phyloP scores from a whole-genome alignment of 1,140 invertebrate species.

The Drosophila rhopaloa region DNA sequence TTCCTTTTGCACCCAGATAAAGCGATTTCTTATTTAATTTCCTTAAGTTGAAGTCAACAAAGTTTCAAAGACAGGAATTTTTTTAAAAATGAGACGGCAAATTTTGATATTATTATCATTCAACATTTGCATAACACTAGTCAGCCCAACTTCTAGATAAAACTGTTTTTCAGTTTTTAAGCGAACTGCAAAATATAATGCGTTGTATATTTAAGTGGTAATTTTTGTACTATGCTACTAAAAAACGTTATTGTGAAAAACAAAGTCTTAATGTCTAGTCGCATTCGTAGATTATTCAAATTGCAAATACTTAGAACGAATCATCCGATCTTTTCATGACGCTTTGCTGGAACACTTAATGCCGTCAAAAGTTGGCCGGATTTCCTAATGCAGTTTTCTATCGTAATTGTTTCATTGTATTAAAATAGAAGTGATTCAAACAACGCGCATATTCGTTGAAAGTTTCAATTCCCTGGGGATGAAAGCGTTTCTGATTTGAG shows the following conservation, averaged over 20 bases:
- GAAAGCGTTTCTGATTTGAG: not conserved
- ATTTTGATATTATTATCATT: slow-evolving; percentile 21
- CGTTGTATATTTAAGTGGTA: no score
- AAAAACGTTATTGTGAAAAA: not conserved
- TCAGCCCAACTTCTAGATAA: not conserved
- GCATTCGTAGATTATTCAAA: not conserved
- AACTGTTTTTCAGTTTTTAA: not conserved
- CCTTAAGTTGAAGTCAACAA: slow-evolving; percentile 13
- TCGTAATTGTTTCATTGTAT: not conserved
- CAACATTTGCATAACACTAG: slow-evolving; percentile 26
- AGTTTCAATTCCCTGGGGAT: slow-evolving; percentile 13
- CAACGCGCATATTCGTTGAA: not conserved
- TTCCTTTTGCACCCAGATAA: slow-evolving; percentile 12
- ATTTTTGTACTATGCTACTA: no score
- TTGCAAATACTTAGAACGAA: not conserved
- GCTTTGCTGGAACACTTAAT: not conserved
- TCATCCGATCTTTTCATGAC: slow-evolving; percentile 5
- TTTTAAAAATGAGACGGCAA: slow-evolving; percentile 1
- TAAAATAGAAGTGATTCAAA: slow-evolving; percentile 21
- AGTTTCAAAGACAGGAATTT: slow-evolving; percentile 27
- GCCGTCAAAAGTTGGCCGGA: slow-evolving; percentile 5
- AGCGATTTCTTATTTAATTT: slow-evolving; percentile 12
- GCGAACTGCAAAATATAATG: no score
- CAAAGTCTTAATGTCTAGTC: not conserved
- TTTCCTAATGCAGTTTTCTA: slow-evolving; percentile 26